Base-by-base conservation (phyloP, 1,140 invertebrate genomes). In the Drosophila bipectinata region DNA sequence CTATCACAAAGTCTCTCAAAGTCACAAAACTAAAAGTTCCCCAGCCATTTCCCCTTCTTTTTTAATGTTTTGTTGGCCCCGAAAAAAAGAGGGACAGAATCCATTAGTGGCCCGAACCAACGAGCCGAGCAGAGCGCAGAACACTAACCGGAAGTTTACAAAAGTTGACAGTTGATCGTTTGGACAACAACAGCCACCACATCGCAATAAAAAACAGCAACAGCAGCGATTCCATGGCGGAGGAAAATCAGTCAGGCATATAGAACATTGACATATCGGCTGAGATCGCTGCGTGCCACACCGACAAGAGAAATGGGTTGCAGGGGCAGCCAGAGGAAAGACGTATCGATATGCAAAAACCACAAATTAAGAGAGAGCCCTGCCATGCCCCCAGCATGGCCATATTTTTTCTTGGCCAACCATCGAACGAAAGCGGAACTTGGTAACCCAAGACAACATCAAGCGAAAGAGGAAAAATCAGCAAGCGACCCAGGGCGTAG, bases 211-310 rank as follows among this genome's bases (percentile, higher is more conserved):
- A 51, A 61, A 49, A 58, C 2, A 18, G 41, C 47, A 52, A 60
- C 55, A 60, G 44, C 67, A 69, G 44, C 63, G 26, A 55, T 57
- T 68, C 44, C 63, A 68, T 63, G 48, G 67, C 39, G 66, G 47
- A 68, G 57, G 26, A 45, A 55, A 71, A 61, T 78, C 82, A 85
- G 74, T 85, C 69, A 88, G 64, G 78, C 82, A 82, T 82, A 75
- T 78, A 85, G 83, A 62, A 72, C 82, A 88, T 88, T 85, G 82
- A 88, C 82, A 85, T 85, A 85, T 62, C 64, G 64, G 79, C 57
- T 63, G 58, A 84, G 77, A 84, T 82, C 79, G 72, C 67, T 69
- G 59, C 56, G 32, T 66, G 60, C 45, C 58, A 47, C 34, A 48
- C 15, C 15, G 15, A 15, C 15, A 53, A 12, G 67, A 58, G 45